These are phyloP conservation scores for Nephrocerus scutellatus DNA, from an alignment of 2,888 invertebrate genomes.

Conservation along the genomic window DNA sequence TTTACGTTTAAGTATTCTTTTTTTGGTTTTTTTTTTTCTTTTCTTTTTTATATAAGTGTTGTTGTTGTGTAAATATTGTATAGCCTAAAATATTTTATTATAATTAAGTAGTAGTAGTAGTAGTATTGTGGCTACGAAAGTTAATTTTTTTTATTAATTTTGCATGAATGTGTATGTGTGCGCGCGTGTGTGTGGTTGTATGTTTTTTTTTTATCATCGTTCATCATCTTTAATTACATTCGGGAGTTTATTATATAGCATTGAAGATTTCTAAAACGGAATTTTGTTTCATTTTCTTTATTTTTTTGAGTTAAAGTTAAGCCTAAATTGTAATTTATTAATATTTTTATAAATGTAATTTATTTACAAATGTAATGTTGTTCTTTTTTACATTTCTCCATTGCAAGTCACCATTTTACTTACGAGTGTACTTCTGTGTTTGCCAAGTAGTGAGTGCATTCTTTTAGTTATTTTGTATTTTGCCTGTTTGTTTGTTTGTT, in stretches of 20 bases:
- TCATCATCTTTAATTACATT: slow-evolving; percentile 3
- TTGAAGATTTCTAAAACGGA: no score
- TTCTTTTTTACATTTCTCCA: no score
- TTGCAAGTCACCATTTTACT: no score
- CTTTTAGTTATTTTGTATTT: no score
- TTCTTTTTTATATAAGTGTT: slow-evolving; percentile 29
- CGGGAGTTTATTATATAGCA: no score
- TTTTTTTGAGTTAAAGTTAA: slow-evolving; percentile 9
- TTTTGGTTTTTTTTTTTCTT: slow-evolving; percentile 13
- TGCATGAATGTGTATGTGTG: neutral
- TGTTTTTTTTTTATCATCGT: slow-evolving; percentile 8
- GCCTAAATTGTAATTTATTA: no score
- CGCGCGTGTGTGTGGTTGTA: neutral
- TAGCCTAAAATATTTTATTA: slow-evolving; percentile 23
- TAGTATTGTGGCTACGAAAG: neutral
- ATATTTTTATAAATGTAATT: no score
- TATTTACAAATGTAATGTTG: no score
- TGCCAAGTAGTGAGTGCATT: no score
- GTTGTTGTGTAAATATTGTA: slow-evolving; percentile 32
- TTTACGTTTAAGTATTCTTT: slow-evolving; percentile 1
- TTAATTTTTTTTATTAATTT: neutral
- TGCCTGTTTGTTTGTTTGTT: no score
- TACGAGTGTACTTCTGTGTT: no score
- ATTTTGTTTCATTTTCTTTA: neutral
- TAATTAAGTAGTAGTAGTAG: no score